These are phyloP conservation scores for Alviniconcha marisindica DNA, from an alignment of 1,140 invertebrate species.

Conservation along the genomic window DNA sequence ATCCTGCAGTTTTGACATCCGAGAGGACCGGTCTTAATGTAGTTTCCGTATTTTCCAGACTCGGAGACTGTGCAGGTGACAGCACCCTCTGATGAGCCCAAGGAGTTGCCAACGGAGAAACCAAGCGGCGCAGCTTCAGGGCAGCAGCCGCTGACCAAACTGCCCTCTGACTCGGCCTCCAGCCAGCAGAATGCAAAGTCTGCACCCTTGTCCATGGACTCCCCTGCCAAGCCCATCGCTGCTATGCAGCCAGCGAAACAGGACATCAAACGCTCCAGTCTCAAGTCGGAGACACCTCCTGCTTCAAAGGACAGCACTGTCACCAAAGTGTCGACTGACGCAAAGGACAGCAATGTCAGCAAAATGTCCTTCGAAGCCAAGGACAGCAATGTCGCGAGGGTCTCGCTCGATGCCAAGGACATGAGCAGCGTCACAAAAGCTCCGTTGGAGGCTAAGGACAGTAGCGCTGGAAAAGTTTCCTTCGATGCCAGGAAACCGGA, in stretches of 20 bases:
- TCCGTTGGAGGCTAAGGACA: neutral
- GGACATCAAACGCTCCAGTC: neutral
- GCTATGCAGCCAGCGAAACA: neutral
- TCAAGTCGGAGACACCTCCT: neutral
- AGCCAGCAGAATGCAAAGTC: neutral
- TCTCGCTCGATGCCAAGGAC: neutral
- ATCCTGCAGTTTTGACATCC: too few relatives aligned
- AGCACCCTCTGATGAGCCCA: too few relatives aligned
- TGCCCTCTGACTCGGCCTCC: neutral
- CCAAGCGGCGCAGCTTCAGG: neutral
- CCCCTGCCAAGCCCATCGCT: neutral
- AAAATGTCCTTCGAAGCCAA: neutral
- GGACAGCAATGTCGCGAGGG: neutral
- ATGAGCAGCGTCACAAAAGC: neutral
- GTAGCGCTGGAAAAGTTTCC: neutral
- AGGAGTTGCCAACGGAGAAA: neutral
- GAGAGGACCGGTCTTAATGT: too few relatives aligned
- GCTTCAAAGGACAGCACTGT: too few relatives aligned
- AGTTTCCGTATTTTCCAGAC: too few relatives aligned
- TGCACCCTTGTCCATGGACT: neutral
- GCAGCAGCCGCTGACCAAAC: neutral
- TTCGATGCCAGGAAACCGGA: neutral
- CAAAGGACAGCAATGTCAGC: neutral
- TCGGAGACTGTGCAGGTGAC: too few relatives aligned
- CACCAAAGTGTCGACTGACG: neutral